Base-by-base conservation (phyloP, 2,888 invertebrate species). In the Diplazon laetatorius region DNA sequence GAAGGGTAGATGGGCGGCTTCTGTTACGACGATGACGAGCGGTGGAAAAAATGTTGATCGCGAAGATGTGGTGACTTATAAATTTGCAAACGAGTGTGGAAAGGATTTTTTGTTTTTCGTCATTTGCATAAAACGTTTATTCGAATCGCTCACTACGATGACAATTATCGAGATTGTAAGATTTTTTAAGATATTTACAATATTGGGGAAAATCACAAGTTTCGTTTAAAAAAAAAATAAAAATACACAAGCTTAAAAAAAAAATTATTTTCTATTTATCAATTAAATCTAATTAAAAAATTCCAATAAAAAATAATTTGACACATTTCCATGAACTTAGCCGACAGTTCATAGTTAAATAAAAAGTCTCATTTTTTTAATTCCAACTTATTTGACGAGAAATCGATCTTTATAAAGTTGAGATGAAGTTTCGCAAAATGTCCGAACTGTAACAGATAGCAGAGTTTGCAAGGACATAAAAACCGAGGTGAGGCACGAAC, bases 381-480 rank as follows among this genome's bases (percentile, higher is more conserved):
- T 30, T 30, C 30, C 30, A 12, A 18, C 9, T 50, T n/a, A 18
- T 22, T 60, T 50, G 16, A 46, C 48, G 39, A 25, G 50, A 30
- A 18, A 39, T 48, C 50, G 60, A 70, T 12, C n/a, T n/a, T n/a
- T n/a, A n/a, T 25, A 12, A 6, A 25, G 5, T 22, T 14, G 18
- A 20, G 9, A 16, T 14, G n/a, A 42, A 25, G 44, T n/a, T 22
- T 25, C n/a, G 39, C 16, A 9, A 62, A 62, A 37, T 37, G 35
- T 10, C 18, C 57, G 16, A 37, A 16, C 2, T 57, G 57, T 18
- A 35, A 35, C 55, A 6, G 55, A 35, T 30, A 65, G n/a, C 10
- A n/a, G 30, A 20, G 37, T 50, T 50, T 0, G 20, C 65, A 18
- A 39, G 52, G 39, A 65, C 37, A 50, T 50, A 52, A 39, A 39